Evolutionary conservation across 2,113 vertebrate genomes (phyloP), one percentile per base, ranked within the genome.

Genomic region (Scatophagus argus): DNA sequence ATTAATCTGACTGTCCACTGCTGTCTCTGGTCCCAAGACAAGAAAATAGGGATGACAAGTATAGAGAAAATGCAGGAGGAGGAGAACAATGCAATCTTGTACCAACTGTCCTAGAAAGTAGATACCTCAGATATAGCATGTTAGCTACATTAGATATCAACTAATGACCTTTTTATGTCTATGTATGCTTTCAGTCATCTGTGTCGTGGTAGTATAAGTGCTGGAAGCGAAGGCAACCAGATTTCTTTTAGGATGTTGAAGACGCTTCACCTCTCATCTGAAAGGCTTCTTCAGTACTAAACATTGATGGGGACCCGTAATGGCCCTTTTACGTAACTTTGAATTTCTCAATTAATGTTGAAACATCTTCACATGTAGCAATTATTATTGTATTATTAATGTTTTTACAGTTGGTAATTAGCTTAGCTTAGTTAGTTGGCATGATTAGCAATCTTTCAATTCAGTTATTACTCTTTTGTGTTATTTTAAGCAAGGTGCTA

Each of bases 1-100:
- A 90, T 92, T 84, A 87, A 89, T 91, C 79, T 77, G 74, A 85
- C 81, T 89, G 88, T 84, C 89, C 63, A 14, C 73, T 43, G 51
- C 56, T 62, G 58, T 69, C 38, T 80, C 68, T 79, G 34, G 75
- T 70, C 34, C 81, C 49, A 39, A 61, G 73, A 77, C 65, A 61
- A 76, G 67, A 46, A 77, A 49, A 32, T 6, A 10, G 39, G 14
- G 11, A 27, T 12, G 52, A 21, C 4, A 9, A 76, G 49, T 47
- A 61, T 16, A 73, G 36, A 44, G 69, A 23, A 54, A 55, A 52
- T 59, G 49, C 39, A 34, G 68, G 25, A 43, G 38, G n/a, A 25
- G 47, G 25, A 34, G 43, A 63, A 54, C 51, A 60, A 46, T 59
- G 56, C 27, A 34, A 61, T 16, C 32, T 10, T 56, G 25, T 41